Percentiles rank a stretch among this genome's conserved stretches.
Conservation (phyloP, 35 echinoderm and acorn worm species). For the Holothuria glaberrima region DNA sequence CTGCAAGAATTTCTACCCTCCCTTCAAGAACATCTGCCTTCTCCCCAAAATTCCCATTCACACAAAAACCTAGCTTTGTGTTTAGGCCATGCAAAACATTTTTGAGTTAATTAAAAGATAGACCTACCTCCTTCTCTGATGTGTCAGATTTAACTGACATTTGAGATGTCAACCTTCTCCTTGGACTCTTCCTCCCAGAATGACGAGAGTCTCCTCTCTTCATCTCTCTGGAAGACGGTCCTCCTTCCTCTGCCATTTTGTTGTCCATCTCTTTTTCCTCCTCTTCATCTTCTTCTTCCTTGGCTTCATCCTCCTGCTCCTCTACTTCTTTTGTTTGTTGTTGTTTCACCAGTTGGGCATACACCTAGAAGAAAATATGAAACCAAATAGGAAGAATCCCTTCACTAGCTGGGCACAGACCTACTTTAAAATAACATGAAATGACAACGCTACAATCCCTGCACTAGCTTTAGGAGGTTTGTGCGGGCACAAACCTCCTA, state of each 20-base stretch:
- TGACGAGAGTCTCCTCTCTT: slow-evolving; percentile 24
- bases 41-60: too few species aligned
- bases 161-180: slow-evolving; percentile 20
- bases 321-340: slow-evolving; percentile 61
- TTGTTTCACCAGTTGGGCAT: slow-evolving; percentile 60
- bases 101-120: not conserved
- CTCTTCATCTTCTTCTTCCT: slow-evolving; percentile 44
- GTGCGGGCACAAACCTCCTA: too few species aligned
- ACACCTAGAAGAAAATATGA: too few species aligned
- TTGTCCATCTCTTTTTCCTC: slow-evolving; percentile 21
- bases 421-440: not conserved
- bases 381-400: too few species aligned
- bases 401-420: slow-evolving; percentile 71
- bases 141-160: slow-evolving; percentile 19
- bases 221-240: not conserved
- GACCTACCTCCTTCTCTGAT: not conserved
- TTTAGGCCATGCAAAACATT: too few species aligned
- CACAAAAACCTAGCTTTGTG: too few species aligned
- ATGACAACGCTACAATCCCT: too few species aligned
- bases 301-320: slow-evolving; percentile 20
- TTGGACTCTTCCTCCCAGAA: slow-evolving; percentile 33
- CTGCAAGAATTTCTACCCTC: too few species aligned
- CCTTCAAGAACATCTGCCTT: too few species aligned
- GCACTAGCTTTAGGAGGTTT: too few species aligned
- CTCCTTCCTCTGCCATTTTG: not conserved